phyloP scores from a whole-genome alignment of 2,797 vertebrate genomes.

The Setipinna tenuifilis region DNA sequence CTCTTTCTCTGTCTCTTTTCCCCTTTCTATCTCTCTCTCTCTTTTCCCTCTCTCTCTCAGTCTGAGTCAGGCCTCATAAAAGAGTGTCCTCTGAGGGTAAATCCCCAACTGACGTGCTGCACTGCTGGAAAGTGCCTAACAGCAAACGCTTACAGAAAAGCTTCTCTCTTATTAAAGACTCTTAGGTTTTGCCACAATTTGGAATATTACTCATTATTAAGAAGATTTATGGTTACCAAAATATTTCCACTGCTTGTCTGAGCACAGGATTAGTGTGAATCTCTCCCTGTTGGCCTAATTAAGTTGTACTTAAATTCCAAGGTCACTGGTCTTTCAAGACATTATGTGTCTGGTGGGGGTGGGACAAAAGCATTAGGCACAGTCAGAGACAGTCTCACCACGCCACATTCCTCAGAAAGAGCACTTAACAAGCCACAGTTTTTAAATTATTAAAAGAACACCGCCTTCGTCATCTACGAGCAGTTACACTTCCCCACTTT shows the following conservation, averaged over 20 bases:
- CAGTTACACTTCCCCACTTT: not conserved
- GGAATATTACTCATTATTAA: constrained; percentile 16
- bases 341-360: not conserved
- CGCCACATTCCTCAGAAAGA: constrained; percentile 17
- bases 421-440: constrained; percentile 47
- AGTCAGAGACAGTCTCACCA: not conserved
- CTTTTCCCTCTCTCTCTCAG: not conserved
- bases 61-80: not conserved
- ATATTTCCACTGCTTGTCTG: not conserved
- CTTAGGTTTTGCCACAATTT: not conserved
- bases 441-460: constrained; percentile 50
- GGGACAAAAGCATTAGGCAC: not conserved
- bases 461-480: constrained; percentile 44
- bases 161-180: not conserved
- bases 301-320: constrained; percentile 12
- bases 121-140: not conserved
- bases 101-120: not conserved
- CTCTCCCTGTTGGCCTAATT: constrained; percentile 27
- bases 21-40: not conserved
- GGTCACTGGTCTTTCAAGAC: constrained; percentile 34
- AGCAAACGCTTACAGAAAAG: not conserved
- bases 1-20: not conserved
- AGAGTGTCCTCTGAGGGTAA: not conserved
- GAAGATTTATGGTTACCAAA: not conserved
- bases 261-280: not conserved